These are phyloP conservation scores for Ursus arctos DNA, from an alignment of 2,113 vertebrate genomes.

Conservation along the genomic window DNA sequence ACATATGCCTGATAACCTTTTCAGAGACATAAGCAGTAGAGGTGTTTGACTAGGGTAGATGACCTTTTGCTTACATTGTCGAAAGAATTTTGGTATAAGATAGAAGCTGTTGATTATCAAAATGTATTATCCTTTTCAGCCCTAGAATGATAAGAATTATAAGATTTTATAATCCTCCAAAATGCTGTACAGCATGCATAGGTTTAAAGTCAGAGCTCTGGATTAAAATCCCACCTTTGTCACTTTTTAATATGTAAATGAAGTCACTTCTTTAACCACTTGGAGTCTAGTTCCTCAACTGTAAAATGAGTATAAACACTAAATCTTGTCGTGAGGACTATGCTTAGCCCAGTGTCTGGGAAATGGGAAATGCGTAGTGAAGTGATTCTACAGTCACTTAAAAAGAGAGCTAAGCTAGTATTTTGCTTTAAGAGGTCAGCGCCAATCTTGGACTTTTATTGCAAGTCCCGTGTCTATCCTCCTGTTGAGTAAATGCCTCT, in stretches of 20 bases:
- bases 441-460: neutral
- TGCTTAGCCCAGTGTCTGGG: neutral
- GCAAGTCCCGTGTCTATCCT: neutral
- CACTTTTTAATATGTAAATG: neutral
- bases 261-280: neutral
- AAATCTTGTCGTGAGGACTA: neutral
- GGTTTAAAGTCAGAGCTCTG: neutral
- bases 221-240: neutral
- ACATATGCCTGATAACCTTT: neutral
- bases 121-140: neutral
- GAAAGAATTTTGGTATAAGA: neutral
- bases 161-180: neutral
- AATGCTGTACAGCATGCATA: neutral
- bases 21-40: neutral
- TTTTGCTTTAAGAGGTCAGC: neutral
- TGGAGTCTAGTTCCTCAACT: neutral
- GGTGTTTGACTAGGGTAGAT: neutral
- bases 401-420: accelerated
- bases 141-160: neutral
- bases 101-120: neutral
- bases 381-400: neutral
- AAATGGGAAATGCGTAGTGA: neutral
- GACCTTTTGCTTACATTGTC: neutral
- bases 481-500: conserved; percentile 15
- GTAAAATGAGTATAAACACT: neutral